A percentile compares a stretch with the other conserved stretches of the same genome.
Conservation (phyloP, 2,797 vertebrate species). For the Sebastes cheni region DNA sequence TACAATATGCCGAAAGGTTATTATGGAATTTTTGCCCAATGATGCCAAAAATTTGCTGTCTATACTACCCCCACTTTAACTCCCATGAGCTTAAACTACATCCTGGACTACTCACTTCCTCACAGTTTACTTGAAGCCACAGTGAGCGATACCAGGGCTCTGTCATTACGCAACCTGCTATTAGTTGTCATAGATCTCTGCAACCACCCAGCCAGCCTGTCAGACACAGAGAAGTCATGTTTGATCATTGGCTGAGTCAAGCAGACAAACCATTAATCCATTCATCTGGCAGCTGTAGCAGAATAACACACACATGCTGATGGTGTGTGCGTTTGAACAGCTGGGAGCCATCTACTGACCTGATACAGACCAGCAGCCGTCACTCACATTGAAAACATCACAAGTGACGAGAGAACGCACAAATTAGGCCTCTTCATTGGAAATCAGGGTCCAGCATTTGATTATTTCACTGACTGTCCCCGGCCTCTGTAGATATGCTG, state of each 20-base stretch:
- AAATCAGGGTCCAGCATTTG: background rate
- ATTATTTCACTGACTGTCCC: background rate
- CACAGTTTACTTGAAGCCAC: conserved; percentile 17
- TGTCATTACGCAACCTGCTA: conserved; percentile 47
- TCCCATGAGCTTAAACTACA: conserved; percentile 1
- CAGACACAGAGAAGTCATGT: conserved; percentile 11
- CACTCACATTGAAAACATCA: background rate
- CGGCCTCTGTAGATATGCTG: background rate
- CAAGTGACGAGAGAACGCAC: background rate
- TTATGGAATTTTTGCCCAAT: no score
- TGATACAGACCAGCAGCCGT: conserved; percentile 1
- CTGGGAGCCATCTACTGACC: conserved; percentile 26
- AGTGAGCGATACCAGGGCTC: conserved; percentile 12
- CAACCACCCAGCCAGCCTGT: conserved; percentile 6
- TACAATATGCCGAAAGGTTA: no score
- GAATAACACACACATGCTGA: background rate
- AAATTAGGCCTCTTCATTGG: background rate
- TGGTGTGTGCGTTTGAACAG: conserved; percentile 24
- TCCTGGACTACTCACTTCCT: conserved; percentile 4
- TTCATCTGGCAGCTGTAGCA: conserved; percentile 18
- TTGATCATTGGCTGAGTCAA: conserved; percentile 35
- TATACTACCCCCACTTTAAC: background rate
- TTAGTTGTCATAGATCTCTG: conserved; percentile 28
- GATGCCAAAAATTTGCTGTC: no score
- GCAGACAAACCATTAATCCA: conserved; percentile 18